Base-by-base conservation (phyloP, 2,888 invertebrate genomes). In the Phaonia tiefii region DNA sequence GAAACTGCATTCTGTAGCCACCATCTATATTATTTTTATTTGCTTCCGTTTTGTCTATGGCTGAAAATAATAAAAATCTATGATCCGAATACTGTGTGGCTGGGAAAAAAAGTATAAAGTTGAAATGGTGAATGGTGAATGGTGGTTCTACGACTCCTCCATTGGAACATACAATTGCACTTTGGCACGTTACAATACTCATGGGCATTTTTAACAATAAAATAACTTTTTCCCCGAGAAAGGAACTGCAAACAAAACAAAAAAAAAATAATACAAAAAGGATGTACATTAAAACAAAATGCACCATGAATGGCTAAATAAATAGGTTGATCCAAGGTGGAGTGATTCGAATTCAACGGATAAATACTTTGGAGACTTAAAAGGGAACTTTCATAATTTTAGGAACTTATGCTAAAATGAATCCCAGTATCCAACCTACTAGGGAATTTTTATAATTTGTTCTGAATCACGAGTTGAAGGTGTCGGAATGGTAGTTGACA, bases 141-240 rank as follows among this genome's bases (percentile, higher is more conserved):
- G 51, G 44, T 11, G 51, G 31, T 8, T 31, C 31, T n/a, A n/a
- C 17, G 42, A 71, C 66, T 69, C 25, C 20, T 65, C 26, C 74
- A 74, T 49, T 75, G 70, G 63, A 79, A 79, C 82, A 76, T 69
- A 76, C 83, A 83, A 83, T 83, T 80, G 78, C 83, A 83, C 82
- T 82, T 82, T 82, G 80, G 80, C 80, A 76, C 75, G 77, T 74
- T 78, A 73, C 77, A 75, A 71, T 72, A 78, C 81, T 81, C 81
- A 78, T 81, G 81, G 81, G 81, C 81, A 81, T 81, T 81, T 81
- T 81, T 81, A 81, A 63, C 75, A 77, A 80, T 73, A 76, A 80
- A 75, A 74, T 66, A 74, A 71, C 70, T 66, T 63, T 42, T 65
- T 44, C 25, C 44, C 37, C 54, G 31, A 71, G 66, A 60, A 51